Base-by-base conservation (phyloP, 2,888 invertebrate species). In the Lydus trimaculatus region DNA sequence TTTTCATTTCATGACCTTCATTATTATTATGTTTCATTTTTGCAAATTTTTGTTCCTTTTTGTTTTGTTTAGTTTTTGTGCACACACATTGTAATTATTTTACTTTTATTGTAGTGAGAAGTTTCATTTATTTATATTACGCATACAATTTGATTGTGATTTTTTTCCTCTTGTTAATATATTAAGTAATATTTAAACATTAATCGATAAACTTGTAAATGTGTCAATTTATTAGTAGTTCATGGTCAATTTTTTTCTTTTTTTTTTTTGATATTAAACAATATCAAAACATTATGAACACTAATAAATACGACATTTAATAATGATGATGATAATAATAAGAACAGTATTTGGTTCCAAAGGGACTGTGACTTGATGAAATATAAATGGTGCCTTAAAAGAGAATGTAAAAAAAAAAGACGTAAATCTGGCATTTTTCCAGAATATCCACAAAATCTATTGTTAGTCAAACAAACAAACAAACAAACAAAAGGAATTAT, bases 261-360 rank as follows among this genome's bases (percentile, higher is more conserved):
- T n/a, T n/a, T n/a, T n/a, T n/a, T n/a, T n/a, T n/a, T n/a, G n/a
- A n/a, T n/a, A 61, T 70, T 70, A 61, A 58, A 69, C 48, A n/a
- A n/a, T n/a, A 66, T 31, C 23, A 31, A 61, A 48, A 39, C 76
- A 74, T 72, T 68, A 65, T 73, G 75, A 75, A 75, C 70, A 69
- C 76, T 75, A 72, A 73, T 67, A 70, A 72, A 72, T 72, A 69
- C 66, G 72, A 74, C 76, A 74, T 75, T 74, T 20, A 36, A 9
- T 63, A n/a, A n/a, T n/a, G n/a, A n/a, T n/a, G n/a, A n/a, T n/a
- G n/a, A n/a, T 70, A 63, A 67, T 73, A 71, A 76, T 72, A 72
- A 67, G 68, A 75, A 70, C 74, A 77, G 75, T 75, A 76, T 78
- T 78, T 80, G 72, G 80, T 80, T 80, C 80, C 80, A 79, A 79